phyloP scores from a whole-genome alignment of 2,888 invertebrate species.

The Cheilosia variabilis region DNA sequence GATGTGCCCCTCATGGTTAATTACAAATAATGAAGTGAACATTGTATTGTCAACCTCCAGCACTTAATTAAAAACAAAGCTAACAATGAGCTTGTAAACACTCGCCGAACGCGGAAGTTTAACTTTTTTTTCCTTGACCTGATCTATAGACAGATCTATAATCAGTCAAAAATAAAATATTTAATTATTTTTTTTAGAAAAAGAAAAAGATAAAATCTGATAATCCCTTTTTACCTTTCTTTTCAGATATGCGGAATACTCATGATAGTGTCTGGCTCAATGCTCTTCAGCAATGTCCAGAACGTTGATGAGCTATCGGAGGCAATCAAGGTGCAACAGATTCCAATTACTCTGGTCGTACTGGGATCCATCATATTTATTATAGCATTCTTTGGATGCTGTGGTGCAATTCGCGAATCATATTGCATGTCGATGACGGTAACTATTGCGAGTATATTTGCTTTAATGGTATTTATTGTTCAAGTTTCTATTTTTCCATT shows the following conservation, averaged over 20 bases:
- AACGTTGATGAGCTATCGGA: constrained; percentile 84
- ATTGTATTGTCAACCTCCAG: no score
- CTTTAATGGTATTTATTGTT: background rate
- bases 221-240: background rate
- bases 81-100: no score
- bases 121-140: no score
- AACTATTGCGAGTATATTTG: constrained; percentile 79
- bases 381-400: constrained; percentile 95
- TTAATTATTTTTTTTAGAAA: no score
- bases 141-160: no score
- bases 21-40: no score
- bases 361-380: constrained; percentile 89
- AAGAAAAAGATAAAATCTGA: no score
- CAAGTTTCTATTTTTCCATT: background rate
- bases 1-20: no score
- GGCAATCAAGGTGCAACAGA: constrained; percentile 85
- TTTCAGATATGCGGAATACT: constrained; percentile 89
- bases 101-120: no score
- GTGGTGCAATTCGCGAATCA: constrained; percentile 94
- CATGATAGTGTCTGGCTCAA: constrained; percentile 87
- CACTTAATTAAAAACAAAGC: no score
- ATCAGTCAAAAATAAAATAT: no score
- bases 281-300: constrained; percentile 87
- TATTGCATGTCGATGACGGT: constrained; percentile 95
- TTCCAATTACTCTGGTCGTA: constrained; percentile 88